Base-by-base conservation (phyloP, 2,888 invertebrate genomes). In the Achlya flavicornis region DNA sequence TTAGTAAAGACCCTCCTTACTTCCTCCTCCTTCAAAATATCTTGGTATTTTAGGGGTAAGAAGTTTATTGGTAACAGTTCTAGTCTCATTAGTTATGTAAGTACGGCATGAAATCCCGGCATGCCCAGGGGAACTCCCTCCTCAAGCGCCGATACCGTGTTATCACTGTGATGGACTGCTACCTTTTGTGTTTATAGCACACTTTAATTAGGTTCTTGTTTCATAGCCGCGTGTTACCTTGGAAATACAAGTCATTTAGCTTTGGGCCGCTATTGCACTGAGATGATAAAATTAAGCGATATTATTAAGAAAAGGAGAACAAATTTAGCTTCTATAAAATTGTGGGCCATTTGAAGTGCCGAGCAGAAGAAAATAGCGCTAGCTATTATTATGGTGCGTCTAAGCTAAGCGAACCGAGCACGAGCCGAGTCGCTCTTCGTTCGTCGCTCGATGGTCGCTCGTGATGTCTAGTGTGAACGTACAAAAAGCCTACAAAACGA, bases 41-140 rank as follows among this genome's bases (percentile, higher is more conserved):
- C 26, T 33, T 19, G 60, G 60, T 41, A 41, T 60, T 60, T 33
- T 60, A 19, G 58, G 41, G 41, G 60, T 19, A 19, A 41, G 26
- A 33, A 26, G 60, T 60, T 43, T 60, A 60, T 60, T 19, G 60
- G 7, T 59, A 16, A n/a, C 19, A 53, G 53, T 19, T 53, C 53
- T 19, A 43, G 53, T 61, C 57, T 66, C 64, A 74, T 73, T 84
- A 79, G 83, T 70, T 74, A 67, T 70, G 69, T 76, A 75, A 78
- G 74, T 74, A 74, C 77, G 75, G 76, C 76, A 77, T 73, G 77
- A 80, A 81, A 79, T 80, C 69, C 74, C 78, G 74, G 65, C 77
- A 75, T 75, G 67, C 83, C 80, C 86, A 71, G 65, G 83, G 83
- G 87, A 81, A 74, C 75, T 72, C 74, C 82, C 79, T 73, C 76